These are phyloP conservation scores for Sebastes diploproa DNA, from an alignment of 2,797 vertebrate genomes.

Conservation along the genomic window DNA sequence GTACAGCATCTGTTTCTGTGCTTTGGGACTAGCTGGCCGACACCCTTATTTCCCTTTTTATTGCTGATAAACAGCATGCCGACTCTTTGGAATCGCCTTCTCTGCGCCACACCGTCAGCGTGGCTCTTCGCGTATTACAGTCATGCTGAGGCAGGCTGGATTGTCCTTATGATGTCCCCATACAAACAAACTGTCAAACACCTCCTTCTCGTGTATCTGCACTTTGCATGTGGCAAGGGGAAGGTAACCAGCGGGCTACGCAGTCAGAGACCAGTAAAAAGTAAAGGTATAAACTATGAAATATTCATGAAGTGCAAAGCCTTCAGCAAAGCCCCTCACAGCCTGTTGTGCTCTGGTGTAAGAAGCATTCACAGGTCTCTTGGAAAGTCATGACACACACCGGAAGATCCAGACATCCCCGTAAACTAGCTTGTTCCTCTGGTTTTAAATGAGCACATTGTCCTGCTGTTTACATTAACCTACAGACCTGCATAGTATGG, in stretches of 20 bases:
- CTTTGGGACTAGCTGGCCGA: conserved; percentile 9
- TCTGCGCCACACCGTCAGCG: neutral
- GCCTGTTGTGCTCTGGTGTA: conserved; percentile 40
- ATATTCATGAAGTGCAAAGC: conserved; percentile 71
- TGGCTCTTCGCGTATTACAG: conserved; percentile 46
- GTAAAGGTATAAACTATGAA: conserved; percentile 61
- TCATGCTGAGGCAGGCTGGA: conserved; percentile 46
- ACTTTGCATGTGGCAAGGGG: conserved; percentile 54
- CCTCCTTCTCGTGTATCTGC: conserved; percentile 39
- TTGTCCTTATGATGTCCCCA: conserved; percentile 46
- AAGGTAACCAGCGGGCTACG: conserved; percentile 46
- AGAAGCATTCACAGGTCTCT: conserved; percentile 33
- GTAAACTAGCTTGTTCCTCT: conserved; percentile 22
- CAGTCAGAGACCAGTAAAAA: conserved; percentile 51
- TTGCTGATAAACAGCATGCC: conserved; percentile 43
- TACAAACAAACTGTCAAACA: conserved; percentile 54
- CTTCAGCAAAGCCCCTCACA: conserved; percentile 54
- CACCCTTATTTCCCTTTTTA: conserved; percentile 40
- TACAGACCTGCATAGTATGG: neutral
- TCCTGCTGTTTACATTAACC: conserved; percentile 10
- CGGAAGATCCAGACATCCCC: conserved; percentile 1
- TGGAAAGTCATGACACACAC: conserved; percentile 43
- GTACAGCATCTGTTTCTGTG: conserved; percentile 18
- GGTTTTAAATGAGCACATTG: conserved; percentile 41
- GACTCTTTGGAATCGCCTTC: conserved; percentile 9